phyloP scores from a whole-genome alignment of 2,113 vertebrate species.

The Elephantulus edwardii region DNA sequence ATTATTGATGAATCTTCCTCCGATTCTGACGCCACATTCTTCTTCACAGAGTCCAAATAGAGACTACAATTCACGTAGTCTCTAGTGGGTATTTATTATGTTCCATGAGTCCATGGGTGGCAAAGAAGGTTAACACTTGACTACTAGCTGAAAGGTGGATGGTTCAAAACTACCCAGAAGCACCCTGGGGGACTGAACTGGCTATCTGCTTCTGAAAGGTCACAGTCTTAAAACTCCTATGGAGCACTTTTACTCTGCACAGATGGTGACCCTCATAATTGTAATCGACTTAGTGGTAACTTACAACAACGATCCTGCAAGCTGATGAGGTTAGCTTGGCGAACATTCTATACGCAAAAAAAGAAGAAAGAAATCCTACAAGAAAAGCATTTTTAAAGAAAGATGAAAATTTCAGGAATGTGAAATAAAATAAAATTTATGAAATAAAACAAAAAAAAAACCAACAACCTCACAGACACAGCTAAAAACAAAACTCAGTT shows the following conservation, averaged over 20 bases:
- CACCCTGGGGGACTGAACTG: too few species aligned
- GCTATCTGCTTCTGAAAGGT: too few species aligned
- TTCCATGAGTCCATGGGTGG: background rate
- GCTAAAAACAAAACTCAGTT: slow-evolving; percentile 17
- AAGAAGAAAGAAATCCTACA: background rate
- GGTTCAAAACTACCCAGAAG: too few species aligned
- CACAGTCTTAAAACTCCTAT: background rate
- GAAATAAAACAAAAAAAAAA: slow-evolving; percentile 19
- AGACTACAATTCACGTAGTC: background rate
- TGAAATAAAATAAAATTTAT: background rate
- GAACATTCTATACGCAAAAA: background rate
- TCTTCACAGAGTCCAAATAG: too few species aligned
- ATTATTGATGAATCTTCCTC: too few species aligned
- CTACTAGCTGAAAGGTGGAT: too few species aligned
- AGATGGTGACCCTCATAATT: background rate
- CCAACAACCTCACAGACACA: background rate
- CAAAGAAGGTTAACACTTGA: too few species aligned
- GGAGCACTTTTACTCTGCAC: background rate
- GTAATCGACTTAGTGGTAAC: background rate
- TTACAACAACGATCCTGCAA: background rate
- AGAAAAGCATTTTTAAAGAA: background rate
- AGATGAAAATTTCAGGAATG: background rate
- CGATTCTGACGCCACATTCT: too few species aligned
- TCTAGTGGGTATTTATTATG: background rate
- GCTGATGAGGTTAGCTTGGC: background rate